Conservation (phyloP, 2,888 invertebrate genomes). For the Druceiella hillmani region DNA sequence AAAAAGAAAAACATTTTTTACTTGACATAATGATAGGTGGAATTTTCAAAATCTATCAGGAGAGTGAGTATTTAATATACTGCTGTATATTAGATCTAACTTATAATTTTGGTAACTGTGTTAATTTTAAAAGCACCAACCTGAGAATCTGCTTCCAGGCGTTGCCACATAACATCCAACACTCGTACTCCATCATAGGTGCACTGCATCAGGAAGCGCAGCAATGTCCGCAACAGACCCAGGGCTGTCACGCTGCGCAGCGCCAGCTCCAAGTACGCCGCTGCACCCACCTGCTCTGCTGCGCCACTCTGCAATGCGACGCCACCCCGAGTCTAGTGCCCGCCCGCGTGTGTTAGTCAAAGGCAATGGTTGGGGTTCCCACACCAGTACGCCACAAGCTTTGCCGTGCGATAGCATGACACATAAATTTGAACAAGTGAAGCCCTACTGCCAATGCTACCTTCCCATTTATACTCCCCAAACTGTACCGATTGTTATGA, state of each 20-base stretch:
- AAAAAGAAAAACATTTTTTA: too few species aligned
- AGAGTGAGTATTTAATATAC: too few species aligned
- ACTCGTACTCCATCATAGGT: slow-evolving; percentile 82
- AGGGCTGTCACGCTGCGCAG: slow-evolving; percentile 82
- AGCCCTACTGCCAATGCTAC: too few species aligned
- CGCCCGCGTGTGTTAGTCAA: background rate
- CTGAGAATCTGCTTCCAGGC: slow-evolving; percentile 71
- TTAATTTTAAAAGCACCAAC: slow-evolving; percentile 54
- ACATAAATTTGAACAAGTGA: too few species aligned
- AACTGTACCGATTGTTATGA: too few species aligned
- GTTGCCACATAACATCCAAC: slow-evolving; percentile 73
- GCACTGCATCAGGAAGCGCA: slow-evolving; percentile 77
- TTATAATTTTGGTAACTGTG: too few species aligned
- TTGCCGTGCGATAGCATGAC: too few species aligned
- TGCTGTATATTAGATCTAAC: too few species aligned
- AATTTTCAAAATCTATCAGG: too few species aligned
- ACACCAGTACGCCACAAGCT: too few species aligned
- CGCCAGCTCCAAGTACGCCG: slow-evolving; percentile 88
- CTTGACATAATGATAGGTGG: too few species aligned
- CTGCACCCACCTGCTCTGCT: slow-evolving; percentile 87
- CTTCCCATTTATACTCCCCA: too few species aligned
- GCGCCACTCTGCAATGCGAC: slow-evolving; percentile 69
- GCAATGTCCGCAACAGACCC: slow-evolving; percentile 73
- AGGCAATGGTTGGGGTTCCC: background rate
- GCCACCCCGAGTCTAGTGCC: slow-evolving; percentile 13